phyloP scores from a whole-genome alignment of 2,113 vertebrate species.

The Prolemur simus region DNA sequence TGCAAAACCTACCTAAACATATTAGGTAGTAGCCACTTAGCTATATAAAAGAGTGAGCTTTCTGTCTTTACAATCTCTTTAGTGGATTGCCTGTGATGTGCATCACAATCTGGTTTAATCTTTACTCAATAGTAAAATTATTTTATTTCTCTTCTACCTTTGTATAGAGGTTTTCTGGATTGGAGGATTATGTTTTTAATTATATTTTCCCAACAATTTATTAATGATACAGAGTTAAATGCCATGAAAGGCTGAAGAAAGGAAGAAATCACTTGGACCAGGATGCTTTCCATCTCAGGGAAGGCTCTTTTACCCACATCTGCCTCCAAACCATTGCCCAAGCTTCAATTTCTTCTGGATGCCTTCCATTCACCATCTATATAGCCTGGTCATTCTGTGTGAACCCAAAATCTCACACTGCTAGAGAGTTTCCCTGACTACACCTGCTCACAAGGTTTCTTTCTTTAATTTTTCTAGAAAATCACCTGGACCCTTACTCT shows the following conservation, averaged over 20 bases:
- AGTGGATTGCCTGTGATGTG: background rate
- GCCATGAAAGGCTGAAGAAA: background rate
- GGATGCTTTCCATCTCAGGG: background rate
- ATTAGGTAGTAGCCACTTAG: background rate
- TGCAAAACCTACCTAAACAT: background rate
- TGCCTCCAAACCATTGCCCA: background rate
- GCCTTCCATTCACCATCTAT: background rate
- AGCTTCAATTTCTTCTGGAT: background rate
- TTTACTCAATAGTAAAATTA: too few species aligned
- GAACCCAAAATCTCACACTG: background rate
- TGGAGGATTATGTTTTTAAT: background rate
- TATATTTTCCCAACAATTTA: background rate
- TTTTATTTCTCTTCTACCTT: too few species aligned
- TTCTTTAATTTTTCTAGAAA: slow-evolving; percentile 2
- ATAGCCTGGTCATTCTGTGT: too few species aligned
- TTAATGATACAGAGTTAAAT: background rate
- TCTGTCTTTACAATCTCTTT: background rate
- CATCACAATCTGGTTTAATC: too few species aligned
- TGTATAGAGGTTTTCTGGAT: background rate
- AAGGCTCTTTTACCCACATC: background rate
- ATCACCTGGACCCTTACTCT: background rate
- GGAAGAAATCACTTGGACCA: background rate
- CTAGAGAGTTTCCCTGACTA: background rate
- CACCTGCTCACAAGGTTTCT: background rate
- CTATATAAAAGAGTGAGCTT: background rate